Percentiles rank a stretch among this genome's conserved stretches.
These are phyloP conservation scores for Laodelphax striatellus DNA, from an alignment of 1,140 invertebrate genomes.

Conservation along the genomic window DNA sequence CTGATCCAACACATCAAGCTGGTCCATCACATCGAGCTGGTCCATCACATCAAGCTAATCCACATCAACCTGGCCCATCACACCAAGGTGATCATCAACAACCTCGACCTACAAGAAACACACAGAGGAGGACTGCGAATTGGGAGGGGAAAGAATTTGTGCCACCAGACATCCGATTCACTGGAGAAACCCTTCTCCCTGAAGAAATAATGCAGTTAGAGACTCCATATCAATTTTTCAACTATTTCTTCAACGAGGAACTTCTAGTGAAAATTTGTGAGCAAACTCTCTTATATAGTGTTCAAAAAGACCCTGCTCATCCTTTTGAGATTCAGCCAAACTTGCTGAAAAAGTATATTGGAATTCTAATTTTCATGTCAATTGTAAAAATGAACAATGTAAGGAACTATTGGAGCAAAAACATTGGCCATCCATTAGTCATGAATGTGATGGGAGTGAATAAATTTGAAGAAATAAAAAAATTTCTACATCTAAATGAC, in stretches of 20 bases:
- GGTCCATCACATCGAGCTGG: no score
- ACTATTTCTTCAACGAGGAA: conserved; percentile 25
- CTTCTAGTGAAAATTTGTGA: neutral
- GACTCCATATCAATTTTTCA: conserved; percentile 20
- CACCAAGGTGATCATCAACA: no score
- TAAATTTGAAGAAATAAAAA: conserved; percentile 10
- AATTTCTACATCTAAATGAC: conserved; percentile 14
- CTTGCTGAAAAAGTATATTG: conserved; percentile 23
- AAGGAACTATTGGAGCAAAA: conserved; percentile 9
- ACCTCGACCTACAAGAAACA: no score
- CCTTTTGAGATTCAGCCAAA: conserved; percentile 21
- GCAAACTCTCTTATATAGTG: neutral
- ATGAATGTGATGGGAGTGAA: conserved; percentile 7
- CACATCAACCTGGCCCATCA: no score
- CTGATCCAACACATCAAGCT: no score
- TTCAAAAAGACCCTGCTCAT: neutral
- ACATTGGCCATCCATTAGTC: conserved; percentile 6
- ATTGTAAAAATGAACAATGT: conserved; percentile 7
- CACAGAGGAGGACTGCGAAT: no score
- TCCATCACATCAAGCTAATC: no score
- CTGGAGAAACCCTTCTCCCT: neutral
- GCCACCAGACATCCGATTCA: no score
- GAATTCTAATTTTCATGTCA: conserved; percentile 9
- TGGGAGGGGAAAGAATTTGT: no score
- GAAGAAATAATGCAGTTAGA: conserved; percentile 11